These are phyloP conservation scores for Arrhamphus sclerolepis DNA, from an alignment of 2,797 vertebrate species.

Conservation along the genomic window DNA sequence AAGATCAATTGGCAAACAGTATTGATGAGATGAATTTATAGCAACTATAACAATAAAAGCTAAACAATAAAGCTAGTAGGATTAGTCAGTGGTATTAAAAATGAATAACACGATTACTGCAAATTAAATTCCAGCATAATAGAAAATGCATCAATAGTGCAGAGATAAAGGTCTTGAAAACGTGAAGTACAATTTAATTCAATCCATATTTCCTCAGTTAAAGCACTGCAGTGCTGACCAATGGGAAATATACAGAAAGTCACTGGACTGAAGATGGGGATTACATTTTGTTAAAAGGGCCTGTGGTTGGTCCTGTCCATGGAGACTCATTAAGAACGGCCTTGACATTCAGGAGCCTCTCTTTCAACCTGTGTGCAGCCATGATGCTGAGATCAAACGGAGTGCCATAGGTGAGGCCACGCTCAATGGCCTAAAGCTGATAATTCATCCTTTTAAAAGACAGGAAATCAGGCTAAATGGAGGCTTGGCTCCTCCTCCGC, in stretches of 20 bases:
- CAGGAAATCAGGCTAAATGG: conserved; percentile 83
- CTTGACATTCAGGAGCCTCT: conserved; percentile 76
- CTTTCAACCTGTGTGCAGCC: conserved; percentile 74
- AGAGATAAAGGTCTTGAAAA: conserved; percentile 28
- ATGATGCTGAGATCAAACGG: conserved; percentile 80
- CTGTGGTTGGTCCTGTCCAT: conserved; percentile 69
- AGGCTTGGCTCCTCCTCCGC: conserved; percentile 65
- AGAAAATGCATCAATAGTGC: conserved; percentile 24
- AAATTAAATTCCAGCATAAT: conserved; percentile 47
- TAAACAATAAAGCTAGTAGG: conserved; percentile 49
- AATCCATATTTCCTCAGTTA: conserved; percentile 23
- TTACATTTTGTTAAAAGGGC: conserved; percentile 63
- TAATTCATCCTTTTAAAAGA: conserved; percentile 81
- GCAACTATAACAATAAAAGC: conserved; percentile 34
- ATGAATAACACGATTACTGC: conserved; percentile 44
- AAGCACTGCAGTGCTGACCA: conserved; percentile 7
- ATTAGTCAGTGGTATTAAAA: conserved; percentile 51
- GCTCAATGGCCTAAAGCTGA: conserved; percentile 79
- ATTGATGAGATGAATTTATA: conserved; percentile 35
- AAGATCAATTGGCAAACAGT: conserved; percentile 15
- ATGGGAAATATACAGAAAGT: conserved; percentile 57
- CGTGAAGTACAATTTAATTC: conserved; percentile 14
- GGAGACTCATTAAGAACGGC: conserved; percentile 75
- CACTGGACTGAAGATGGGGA: conserved; percentile 58
- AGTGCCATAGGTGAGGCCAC: conserved; percentile 73